Conservation (phyloP, 2,888 invertebrate species). For the Copidosoma aretas region DNA sequence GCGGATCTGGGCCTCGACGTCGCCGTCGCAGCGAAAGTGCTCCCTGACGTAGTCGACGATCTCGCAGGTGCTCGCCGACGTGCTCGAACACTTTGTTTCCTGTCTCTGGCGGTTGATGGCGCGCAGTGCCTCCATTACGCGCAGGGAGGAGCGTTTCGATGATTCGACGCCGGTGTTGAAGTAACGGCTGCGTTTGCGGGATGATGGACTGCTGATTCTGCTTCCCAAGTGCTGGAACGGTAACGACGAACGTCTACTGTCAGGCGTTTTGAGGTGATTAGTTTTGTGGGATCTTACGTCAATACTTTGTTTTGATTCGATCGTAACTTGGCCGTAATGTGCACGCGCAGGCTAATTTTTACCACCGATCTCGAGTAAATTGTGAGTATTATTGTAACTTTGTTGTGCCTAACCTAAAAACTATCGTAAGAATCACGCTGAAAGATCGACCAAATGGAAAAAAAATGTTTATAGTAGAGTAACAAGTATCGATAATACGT, state of each 20-base stretch:
- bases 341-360: no score
- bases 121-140: conserved; percentile 52
- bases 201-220: not conserved
- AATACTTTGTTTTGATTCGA: no score
- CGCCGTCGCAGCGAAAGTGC: conserved; percentile 48
- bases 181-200: not conserved
- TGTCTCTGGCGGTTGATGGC: conserved; percentile 36
- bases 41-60: conserved; percentile 44
- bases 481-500: conserved; percentile 25
- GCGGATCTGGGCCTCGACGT: conserved; percentile 51
- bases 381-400: no score
- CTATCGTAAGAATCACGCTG: no score
- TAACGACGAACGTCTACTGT: no score
- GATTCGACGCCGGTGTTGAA: conserved; percentile 41
- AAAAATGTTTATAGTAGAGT: not conserved
- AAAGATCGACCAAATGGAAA: no score
- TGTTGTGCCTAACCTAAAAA: no score
- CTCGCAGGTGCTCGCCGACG: conserved; percentile 43
- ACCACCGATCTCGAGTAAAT: no score
- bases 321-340: no score
- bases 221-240: no score
- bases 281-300: no score
- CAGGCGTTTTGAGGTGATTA: no score
- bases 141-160: conserved; percentile 47
- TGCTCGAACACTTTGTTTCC: not conserved